These are phyloP conservation scores for Micrasema longulum DNA, from an alignment of 1,140 invertebrate genomes.

Conservation along the genomic window DNA sequence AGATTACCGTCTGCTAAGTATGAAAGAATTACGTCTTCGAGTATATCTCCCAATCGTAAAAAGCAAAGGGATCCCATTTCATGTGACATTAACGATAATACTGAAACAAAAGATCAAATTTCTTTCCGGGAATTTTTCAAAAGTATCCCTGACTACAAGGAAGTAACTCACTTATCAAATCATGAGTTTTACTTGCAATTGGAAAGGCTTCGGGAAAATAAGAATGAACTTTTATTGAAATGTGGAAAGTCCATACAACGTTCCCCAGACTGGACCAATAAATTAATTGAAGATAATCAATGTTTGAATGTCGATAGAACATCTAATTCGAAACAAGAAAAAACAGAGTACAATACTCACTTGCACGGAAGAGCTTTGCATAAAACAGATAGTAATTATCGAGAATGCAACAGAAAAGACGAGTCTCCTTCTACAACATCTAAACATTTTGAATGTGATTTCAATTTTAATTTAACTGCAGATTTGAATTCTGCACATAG, in stretches of 20 bases:
- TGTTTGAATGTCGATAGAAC: background rate
- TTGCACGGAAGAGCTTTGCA: background rate
- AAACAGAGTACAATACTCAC: slow-evolving; percentile 30
- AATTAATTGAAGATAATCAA: too few species aligned
- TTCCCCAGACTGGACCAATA: too few species aligned
- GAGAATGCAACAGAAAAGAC: background rate
- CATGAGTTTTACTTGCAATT: slow-evolving; percentile 76
- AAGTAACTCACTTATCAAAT: slow-evolving; percentile 75
- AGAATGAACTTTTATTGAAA: slow-evolving; percentile 65
- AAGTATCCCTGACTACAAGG: slow-evolving; percentile 78
- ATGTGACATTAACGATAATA: slow-evolving; percentile 33
- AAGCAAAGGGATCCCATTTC: slow-evolving; percentile 11
- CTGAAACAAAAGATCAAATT: slow-evolving; percentile 59
- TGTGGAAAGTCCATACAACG: slow-evolving; percentile 45
- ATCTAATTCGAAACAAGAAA: slow-evolving; percentile 26
- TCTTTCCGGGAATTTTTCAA: slow-evolving; percentile 74
- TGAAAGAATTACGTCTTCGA: slow-evolving; percentile 67
- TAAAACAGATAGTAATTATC: slow-evolving; percentile 5
- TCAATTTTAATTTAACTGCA: too few species aligned
- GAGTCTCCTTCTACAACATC: background rate
- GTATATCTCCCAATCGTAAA: slow-evolving; percentile 15
- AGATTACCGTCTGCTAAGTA: slow-evolving; percentile 74
- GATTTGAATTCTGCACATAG: background rate
- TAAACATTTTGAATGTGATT: too few species aligned
- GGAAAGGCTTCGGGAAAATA: slow-evolving; percentile 73